A percentile compares a stretch with the other conserved stretches of the same genome.
Conservation (phyloP, 2,888 invertebrate genomes). For the Philonicus albiceps region DNA sequence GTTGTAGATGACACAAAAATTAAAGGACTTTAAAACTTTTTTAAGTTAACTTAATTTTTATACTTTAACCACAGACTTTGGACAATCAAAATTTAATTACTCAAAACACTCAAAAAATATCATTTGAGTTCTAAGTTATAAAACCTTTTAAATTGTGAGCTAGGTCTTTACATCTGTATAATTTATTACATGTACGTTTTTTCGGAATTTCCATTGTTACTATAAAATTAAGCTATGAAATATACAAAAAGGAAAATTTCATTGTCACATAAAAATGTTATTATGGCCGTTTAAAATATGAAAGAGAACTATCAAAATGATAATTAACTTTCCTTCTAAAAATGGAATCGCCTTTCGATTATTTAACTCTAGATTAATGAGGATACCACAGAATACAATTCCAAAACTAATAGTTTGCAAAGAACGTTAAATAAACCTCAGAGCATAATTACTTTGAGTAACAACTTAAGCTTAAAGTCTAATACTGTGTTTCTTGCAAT, state of each 20-base stretch:
- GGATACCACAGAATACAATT: too few relatives aligned
- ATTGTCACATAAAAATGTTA: background rate
- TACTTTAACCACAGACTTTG: too few relatives aligned
- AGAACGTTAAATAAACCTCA: too few relatives aligned
- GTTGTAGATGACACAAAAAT: background rate
- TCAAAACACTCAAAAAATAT: background rate
- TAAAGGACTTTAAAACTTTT: background rate
- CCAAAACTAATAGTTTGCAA: too few relatives aligned
- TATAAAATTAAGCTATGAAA: background rate
- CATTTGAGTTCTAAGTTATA: background rate
- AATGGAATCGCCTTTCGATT: too few relatives aligned
- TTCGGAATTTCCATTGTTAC: background rate
- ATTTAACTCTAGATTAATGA: too few relatives aligned
- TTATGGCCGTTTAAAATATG: background rate
- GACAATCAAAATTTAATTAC: background rate
- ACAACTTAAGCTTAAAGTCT: too few relatives aligned
- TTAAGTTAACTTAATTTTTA: background rate
- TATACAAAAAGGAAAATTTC: background rate
- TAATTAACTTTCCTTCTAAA: too few relatives aligned
- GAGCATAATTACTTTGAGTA: too few relatives aligned
- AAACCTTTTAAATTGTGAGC: background rate
- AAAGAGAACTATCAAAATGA: background rate
- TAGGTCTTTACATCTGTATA: too few relatives aligned
- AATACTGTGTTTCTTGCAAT: too few relatives aligned
- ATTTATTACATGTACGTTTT: too few relatives aligned